These are phyloP conservation scores for Mylabris phalerata DNA, from an alignment of 1,140 invertebrate species.

Conservation along the genomic window DNA sequence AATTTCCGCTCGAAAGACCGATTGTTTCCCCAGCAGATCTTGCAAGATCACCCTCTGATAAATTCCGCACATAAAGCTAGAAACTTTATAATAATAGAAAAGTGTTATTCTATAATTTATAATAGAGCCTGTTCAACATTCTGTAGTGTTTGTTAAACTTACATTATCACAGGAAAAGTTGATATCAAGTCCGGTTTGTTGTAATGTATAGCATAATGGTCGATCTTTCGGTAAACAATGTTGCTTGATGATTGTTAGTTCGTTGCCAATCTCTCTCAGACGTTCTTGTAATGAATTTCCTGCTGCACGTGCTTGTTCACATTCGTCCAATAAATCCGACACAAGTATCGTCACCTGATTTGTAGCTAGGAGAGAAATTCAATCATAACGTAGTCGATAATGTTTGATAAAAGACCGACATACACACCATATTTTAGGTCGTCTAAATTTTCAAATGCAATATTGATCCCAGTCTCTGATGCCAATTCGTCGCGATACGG, in stretches of 20 bases:
- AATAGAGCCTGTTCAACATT: no score
- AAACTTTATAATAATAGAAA: no score
- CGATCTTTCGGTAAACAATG: conserved; percentile 53
- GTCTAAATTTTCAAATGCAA: conserved; percentile 52
- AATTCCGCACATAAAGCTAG: no score
- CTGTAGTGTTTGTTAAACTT: conserved; percentile 10
- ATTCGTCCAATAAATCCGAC: conserved; percentile 46
- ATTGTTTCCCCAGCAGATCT: no score
- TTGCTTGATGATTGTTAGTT: conserved; percentile 51
- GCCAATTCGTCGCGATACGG: conserved; percentile 58
- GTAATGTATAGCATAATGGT: conserved; percentile 58
- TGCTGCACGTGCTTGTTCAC: conserved; percentile 19
- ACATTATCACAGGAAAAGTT: conserved; percentile 29
- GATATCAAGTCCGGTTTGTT: conserved; percentile 49
- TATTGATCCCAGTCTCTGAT: conserved; percentile 58
- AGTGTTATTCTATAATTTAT: no score
- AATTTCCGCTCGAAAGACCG: no score
- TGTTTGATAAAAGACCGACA: background rate
- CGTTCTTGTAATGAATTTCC: conserved; percentile 24
- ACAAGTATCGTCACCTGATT: conserved; percentile 34
- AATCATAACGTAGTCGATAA: conserved; percentile 6
- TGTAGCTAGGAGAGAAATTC: conserved; percentile 13
- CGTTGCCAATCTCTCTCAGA: conserved; percentile 47
- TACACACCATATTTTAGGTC: conserved; percentile 55
- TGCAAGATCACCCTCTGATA: no score